Evolutionary conservation across 2,888 invertebrate genomes (phyloP).

Genomic region (Zeuzera pyrina): DNA sequence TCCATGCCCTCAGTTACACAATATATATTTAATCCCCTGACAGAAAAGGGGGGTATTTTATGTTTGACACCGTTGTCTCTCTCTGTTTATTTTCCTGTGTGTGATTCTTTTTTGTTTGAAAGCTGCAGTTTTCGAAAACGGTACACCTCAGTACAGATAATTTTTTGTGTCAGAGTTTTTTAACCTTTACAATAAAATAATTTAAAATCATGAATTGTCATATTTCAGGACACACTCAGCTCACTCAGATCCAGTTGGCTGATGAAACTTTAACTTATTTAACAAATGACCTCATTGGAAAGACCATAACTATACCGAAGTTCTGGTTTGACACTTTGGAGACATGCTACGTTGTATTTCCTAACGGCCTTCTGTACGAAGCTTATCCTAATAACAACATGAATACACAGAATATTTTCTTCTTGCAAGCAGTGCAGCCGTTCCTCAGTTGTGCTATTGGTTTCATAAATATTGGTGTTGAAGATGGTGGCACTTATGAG

Average conservation of each 20-base stretch:
- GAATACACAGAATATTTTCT: slow-evolving; percentile 15
- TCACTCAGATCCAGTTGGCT: slow-evolving; percentile 19
- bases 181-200: no score
- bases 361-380: slow-evolving; percentile 28
- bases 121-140: no score
- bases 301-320: slow-evolving; percentile 26
- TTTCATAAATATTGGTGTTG: slow-evolving; percentile 22
- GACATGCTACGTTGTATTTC: slow-evolving; percentile 30
- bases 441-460: slow-evolving; percentile 27
- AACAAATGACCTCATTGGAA: slow-evolving; percentile 21
- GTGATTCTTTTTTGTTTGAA: no score
- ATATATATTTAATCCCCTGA: no score
- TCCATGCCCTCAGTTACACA: no score
- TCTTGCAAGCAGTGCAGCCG: slow-evolving; percentile 16
- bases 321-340: slow-evolving; percentile 23
- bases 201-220: no score
- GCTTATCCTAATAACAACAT: slow-evolving; percentile 26
- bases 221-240: slow-evolving; percentile 6
- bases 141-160: no score
- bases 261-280: slow-evolving; percentile 24
- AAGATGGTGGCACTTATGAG: slow-evolving; percentile 33
- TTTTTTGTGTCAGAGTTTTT: no score
- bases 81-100: no score
- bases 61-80: no score
- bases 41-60: no score